Percentiles rank a stretch among this genome's conserved stretches.
phyloP scores from a whole-genome alignment of 1,140 invertebrate genomes.

The Aphaenogaster ashmeadi region DNA sequence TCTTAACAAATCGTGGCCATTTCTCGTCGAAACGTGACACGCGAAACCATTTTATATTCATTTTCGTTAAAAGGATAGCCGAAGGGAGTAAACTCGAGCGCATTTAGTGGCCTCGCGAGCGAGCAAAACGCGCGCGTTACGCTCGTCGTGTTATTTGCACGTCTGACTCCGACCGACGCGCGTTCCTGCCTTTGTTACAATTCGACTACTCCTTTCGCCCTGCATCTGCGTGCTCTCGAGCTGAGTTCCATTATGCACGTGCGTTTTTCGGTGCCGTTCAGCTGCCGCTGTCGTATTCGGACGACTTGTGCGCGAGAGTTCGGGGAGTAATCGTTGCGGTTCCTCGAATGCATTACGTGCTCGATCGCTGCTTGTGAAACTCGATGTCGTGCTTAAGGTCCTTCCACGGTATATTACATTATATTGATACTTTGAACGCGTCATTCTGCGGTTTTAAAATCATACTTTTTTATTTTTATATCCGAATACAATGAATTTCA shows the following conservation, averaged over 20 bases:
- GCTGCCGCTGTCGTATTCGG: slow-evolving; percentile 27
- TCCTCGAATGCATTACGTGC: slow-evolving; percentile 28
- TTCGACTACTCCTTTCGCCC: slow-evolving; percentile 58
- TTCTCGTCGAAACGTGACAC: slow-evolving; percentile 5
- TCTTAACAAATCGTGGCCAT: not conserved
- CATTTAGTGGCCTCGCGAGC: not conserved
- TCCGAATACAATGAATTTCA: not conserved
- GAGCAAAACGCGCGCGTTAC: slow-evolving; percentile 8
- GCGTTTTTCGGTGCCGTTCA: slow-evolving; percentile 47
- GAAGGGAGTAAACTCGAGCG: not conserved
- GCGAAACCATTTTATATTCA: not conserved
- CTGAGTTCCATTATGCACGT: slow-evolving; percentile 45
- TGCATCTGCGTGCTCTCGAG: slow-evolving; percentile 55
- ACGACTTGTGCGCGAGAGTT: slow-evolving; percentile 29
- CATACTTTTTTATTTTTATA: not conserved
- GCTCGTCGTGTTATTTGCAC: slow-evolving; percentile 15
- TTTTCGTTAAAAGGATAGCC: slow-evolving; percentile 12
- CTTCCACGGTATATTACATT: not conserved
- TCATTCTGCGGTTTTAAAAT: not conserved
- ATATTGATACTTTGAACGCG: not conserved
- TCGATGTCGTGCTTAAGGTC: not conserved
- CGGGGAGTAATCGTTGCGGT: slow-evolving; percentile 29
- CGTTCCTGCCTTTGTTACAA: slow-evolving; percentile 55
- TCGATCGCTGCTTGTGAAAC: slow-evolving; percentile 11
- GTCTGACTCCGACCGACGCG: slow-evolving; percentile 4